These are phyloP conservation scores for Paradisaea rubra DNA, from an alignment of 2,113 vertebrate species.

Conservation along the genomic window DNA sequence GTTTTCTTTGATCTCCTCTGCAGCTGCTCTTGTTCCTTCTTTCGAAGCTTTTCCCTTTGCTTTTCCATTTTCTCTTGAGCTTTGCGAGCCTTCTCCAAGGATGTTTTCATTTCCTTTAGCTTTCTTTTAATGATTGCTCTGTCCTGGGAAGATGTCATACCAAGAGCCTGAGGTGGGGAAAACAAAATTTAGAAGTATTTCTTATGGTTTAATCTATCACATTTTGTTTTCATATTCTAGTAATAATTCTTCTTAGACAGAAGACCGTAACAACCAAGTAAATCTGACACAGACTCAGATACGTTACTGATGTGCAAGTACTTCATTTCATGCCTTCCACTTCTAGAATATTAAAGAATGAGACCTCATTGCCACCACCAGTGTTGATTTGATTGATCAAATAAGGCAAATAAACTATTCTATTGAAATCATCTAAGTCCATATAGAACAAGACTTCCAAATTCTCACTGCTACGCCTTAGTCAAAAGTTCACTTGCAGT, in stretches of 20 bases:
- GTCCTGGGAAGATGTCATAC: conserved; percentile 86
- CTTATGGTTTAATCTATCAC: neutral
- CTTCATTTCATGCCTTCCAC: neutral
- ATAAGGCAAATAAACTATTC: neutral
- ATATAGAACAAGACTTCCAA: neutral
- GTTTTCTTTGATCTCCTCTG: conserved; percentile 73
- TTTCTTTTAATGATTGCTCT: conserved; percentile 89
- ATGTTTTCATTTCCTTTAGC: conserved; percentile 88
- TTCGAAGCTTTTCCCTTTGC: conserved; percentile 82
- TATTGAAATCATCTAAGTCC: neutral
- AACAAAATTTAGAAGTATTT: neutral
- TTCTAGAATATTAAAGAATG: neutral
- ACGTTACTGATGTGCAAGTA: neutral
- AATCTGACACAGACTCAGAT: neutral
- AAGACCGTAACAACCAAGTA: neutral
- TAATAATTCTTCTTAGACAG: neutral
- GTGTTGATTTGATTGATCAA: neutral
- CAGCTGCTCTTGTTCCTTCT: conserved; percentile 80
- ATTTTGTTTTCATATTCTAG: neutral
- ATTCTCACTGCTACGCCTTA: neutral
- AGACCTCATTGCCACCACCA: neutral
- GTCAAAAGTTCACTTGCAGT: neutral
- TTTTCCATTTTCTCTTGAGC: conserved; percentile 90
- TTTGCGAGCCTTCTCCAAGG: conserved; percentile 85
- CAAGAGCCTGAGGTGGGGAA: conserved; percentile 76